phyloP scores from a whole-genome alignment of 2,113 vertebrate species.

The Sapajus apella region DNA sequence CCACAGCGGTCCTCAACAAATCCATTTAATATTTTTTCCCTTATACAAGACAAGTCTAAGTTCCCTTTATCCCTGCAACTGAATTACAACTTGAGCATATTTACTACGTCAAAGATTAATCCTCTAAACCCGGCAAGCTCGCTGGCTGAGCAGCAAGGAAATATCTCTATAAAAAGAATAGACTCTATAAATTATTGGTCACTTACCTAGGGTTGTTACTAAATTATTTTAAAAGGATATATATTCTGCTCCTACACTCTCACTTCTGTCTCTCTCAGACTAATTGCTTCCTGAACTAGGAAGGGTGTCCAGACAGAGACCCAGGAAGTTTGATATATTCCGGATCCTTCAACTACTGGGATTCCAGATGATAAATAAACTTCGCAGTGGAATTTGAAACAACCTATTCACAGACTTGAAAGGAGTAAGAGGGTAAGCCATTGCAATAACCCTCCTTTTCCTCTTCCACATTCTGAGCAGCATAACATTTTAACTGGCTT shows the following conservation, averaged over 20 bases:
- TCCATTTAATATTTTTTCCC: conserved; percentile 61
- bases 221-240: conserved; percentile 82
- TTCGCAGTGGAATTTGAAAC: conserved; percentile 58
- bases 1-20: conserved; percentile 22
- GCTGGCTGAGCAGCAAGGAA: conserved; percentile 74
- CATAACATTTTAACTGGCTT: not conserved
- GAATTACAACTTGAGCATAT: conserved; percentile 80
- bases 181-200: conserved; percentile 82
- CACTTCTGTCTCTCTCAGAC: conserved; percentile 76
- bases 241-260: conserved; percentile 75
- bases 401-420: conserved; percentile 61
- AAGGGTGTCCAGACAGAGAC: conserved; percentile 72
- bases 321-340: conserved; percentile 77
- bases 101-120: conserved; percentile 80
- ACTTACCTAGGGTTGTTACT: conserved; percentile 82
- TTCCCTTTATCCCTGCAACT: conserved; percentile 70
- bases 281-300: conserved; percentile 79
- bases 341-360: conserved; percentile 68
- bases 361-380: conserved; percentile 78
- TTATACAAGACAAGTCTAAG: conserved; percentile 70
- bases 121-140: conserved; percentile 73
- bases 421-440: conserved; percentile 58
- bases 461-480: conserved; percentile 11
- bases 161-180: conserved; percentile 82
- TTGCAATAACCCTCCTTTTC: not conserved